Conservation (phyloP, 2,113 vertebrate species). For the Heterochromis multidens region DNA sequence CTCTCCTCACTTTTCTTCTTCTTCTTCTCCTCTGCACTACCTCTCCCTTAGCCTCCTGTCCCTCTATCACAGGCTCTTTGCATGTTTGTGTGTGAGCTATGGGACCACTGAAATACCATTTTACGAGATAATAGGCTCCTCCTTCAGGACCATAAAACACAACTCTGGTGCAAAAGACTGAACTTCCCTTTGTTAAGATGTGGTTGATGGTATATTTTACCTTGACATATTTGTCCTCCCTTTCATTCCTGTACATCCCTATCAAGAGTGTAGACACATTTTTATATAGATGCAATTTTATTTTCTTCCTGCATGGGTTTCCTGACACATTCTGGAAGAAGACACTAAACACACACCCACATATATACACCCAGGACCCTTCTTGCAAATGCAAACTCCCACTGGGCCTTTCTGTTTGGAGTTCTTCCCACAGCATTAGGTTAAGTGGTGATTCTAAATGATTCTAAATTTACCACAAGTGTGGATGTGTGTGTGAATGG, state of each 20-base stretch:
- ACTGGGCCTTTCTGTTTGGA: background rate
- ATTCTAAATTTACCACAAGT: background rate
- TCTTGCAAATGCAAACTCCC: background rate
- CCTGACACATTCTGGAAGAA: background rate
- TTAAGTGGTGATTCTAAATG: background rate
- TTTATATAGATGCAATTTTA: background rate
- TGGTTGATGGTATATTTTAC: background rate
- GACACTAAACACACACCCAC: background rate
- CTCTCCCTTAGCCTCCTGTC: background rate
- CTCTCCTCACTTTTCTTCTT: background rate
- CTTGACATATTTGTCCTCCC: no score
- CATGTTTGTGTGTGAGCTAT: background rate
- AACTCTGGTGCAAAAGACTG: background rate
- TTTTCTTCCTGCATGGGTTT: background rate
- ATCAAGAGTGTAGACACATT: background rate
- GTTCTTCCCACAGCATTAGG: background rate
- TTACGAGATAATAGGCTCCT: constrained; percentile 63
- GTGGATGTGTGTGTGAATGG: background rate
- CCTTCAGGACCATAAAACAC: constrained; percentile 38
- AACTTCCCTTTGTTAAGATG: background rate
- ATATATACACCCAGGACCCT: background rate
- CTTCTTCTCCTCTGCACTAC: background rate
- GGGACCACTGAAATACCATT: constrained; percentile 57
- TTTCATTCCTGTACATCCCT: background rate
- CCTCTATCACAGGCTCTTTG: constrained; percentile 2